A percentile compares a stretch with the other conserved stretches of the same genome.
phyloP scores from a whole-genome alignment of 2,113 vertebrate genomes.

The Semnopithecus entellus region DNA sequence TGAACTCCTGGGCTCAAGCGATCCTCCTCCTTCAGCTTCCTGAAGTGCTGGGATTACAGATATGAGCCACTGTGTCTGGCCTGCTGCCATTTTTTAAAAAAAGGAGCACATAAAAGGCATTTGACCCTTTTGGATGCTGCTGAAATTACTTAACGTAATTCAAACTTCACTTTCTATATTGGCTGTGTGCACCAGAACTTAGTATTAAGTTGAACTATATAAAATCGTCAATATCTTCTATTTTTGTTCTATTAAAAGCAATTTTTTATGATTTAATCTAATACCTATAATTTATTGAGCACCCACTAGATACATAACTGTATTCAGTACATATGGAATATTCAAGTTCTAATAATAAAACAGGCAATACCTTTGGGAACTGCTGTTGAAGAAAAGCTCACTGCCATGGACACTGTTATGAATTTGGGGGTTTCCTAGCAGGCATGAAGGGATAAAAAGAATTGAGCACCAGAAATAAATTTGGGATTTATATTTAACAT shows the following conservation, averaged over 20 bases:
- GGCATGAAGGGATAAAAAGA: neutral
- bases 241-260: conserved; percentile 26
- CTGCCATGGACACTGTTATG: neutral
- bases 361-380: neutral
- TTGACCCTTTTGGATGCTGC: neutral
- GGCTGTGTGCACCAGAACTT: neutral
- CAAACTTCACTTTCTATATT: neutral
- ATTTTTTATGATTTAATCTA: neutral
- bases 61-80: too few species aligned
- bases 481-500: conserved; percentile 19
- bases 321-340: neutral
- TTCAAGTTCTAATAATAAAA: neutral
- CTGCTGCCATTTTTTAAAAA: neutral
- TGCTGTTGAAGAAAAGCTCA: neutral
- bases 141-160: neutral
- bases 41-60: too few species aligned
- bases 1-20: too few species aligned
- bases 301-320: neutral
- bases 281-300: neutral
- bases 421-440: neutral
- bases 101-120: neutral
- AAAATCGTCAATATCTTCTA: neutral
- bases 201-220: neutral
- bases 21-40: too few species aligned
- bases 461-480: neutral